Base-by-base conservation (phyloP, 2,888 invertebrate species). In the Acrocera orbiculus region DNA sequence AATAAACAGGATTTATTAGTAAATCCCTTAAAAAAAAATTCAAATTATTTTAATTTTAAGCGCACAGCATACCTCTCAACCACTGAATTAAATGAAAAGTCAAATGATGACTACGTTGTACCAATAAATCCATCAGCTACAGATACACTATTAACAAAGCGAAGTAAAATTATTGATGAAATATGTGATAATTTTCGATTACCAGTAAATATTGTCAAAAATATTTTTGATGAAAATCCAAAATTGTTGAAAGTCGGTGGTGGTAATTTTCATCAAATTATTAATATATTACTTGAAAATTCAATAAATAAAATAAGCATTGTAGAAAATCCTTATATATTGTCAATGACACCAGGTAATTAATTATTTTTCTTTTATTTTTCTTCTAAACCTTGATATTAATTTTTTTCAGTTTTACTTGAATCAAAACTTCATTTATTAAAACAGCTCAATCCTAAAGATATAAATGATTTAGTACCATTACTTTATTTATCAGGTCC, bases 401-500 rank as follows among this genome's bases (percentile, higher is more conserved):
- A 7, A 8, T 2, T 27, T 13, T n/a, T 31, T 37, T 14, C 28
- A 61, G 61, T 44, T 27, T 43, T 47, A 3, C 43, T 61, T 13
- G 29, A 40, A 5, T 36, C 44, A 0, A 70, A 67, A 50, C 43
- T 60, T 9, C 47, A 51, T 16, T 39, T 66, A 5, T 46, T 71
- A 19, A 47, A 50, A 14, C 42, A 51, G 15, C 51, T 70, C 39
- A 58, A 64, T 33, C 59, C 67, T 33, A 46, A 49, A 27, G 56
- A 61, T 34, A 44, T 61, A 2, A 63, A 67, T 44, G 65, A 71
- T 53, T 65, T 67, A 37, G 44, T 60, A 20, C 68, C 70, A 2
- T 67, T 69, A 43, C 50, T 65, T 38, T 57, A 60, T 28, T 47
- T 70, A 24, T 58, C 67, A 2, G 20, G 56, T 3, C 41, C 47